Percentiles rank a stretch among this genome's conserved stretches.
Conservation (phyloP, 1,140 invertebrate genomes). For the Thaumatotibia leucotreta region DNA sequence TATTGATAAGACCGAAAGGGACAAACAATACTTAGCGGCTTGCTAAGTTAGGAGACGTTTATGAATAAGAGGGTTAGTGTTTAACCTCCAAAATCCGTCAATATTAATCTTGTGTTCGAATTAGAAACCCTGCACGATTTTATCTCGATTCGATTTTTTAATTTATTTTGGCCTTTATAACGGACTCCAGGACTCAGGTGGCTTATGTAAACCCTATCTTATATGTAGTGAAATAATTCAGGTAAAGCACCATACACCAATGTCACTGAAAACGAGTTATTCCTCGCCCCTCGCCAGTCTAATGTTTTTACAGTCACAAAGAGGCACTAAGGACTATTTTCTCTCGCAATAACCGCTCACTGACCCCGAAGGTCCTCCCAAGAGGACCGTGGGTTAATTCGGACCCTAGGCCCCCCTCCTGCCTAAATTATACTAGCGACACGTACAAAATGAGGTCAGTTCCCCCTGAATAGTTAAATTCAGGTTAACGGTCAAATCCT, state of each 20-base stretch:
- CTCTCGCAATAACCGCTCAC: constrained; percentile 49
- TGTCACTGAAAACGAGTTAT: background rate
- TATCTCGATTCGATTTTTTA: too few species aligned
- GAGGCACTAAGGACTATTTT: constrained; percentile 42
- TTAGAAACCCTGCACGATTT: too few species aligned
- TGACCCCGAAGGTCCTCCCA: constrained; percentile 24
- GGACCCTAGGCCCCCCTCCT: constrained; percentile 33
- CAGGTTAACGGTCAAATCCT: constrained; percentile 36
- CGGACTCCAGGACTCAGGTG: too few species aligned
- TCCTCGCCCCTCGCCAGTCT: constrained; percentile 6
- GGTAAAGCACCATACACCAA: background rate
- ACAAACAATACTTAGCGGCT: too few species aligned
- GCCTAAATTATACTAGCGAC: constrained; percentile 48
- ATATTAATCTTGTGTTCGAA: too few species aligned
- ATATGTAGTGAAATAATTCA: background rate
- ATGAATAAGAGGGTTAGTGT: too few species aligned
- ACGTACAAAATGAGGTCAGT: constrained; percentile 45
- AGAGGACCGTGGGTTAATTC: constrained; percentile 43
- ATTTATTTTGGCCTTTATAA: too few species aligned
- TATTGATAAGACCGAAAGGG: too few species aligned
- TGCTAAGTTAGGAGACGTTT: too few species aligned
- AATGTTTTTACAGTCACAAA: constrained; percentile 42
- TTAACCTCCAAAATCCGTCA: too few species aligned
- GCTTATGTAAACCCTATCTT: too few species aligned
- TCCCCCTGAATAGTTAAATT: constrained; percentile 43